phyloP scores from a whole-genome alignment of 2,113 vertebrate species.

The Nothocercus nigrocapillus region DNA sequence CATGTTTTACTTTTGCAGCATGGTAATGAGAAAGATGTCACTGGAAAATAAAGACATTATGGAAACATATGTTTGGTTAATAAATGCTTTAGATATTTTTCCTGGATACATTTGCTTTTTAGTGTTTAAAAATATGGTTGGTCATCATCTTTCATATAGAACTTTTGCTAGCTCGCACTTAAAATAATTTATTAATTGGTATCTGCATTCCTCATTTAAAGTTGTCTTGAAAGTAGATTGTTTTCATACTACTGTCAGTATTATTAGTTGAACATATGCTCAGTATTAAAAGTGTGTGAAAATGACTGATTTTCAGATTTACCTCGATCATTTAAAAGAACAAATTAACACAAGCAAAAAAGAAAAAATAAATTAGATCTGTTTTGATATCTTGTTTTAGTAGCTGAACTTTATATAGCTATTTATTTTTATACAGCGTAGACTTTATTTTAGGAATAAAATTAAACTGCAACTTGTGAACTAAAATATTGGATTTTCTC shows the following conservation, averaged over 20 bases:
- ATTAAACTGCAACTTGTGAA: background rate
- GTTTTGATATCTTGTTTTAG: background rate
- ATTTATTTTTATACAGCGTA: too few species aligned
- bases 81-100: background rate
- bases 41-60: background rate
- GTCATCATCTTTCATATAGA: background rate
- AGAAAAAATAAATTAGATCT: background rate
- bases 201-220: background rate
- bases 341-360: background rate
- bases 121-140: background rate
- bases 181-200: background rate
- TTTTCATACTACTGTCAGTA: background rate
- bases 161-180: background rate
- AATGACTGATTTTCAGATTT: background rate
- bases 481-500: background rate
- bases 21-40: background rate
- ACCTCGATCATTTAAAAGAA: background rate
- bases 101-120: background rate
- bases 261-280: background rate
- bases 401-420: background rate
- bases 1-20: background rate
- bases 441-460: background rate
- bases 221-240: background rate
- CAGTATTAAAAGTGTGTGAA: background rate
- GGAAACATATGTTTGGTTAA: background rate